Conservation (phyloP, 2,797 vertebrate genomes). For the Pachyuromys duprasi region DNA sequence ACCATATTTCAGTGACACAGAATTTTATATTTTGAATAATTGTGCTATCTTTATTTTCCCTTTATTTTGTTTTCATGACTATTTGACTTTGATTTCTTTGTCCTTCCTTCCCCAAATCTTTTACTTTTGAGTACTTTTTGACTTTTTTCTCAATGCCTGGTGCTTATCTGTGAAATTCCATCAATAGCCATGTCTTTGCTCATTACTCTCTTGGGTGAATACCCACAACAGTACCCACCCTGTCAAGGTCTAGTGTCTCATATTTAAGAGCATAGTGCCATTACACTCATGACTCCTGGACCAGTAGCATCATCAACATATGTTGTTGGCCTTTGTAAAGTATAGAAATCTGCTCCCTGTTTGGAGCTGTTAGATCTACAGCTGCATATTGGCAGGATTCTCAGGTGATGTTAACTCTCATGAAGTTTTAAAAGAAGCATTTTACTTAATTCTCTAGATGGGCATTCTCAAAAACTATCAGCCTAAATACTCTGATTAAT, state of each 20-base stretch:
- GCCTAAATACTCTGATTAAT: not conserved
- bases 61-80: not conserved
- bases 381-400: not conserved
- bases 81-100: not conserved
- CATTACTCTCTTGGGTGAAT: not conserved
- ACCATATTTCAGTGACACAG: not conserved
- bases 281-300: not conserved
- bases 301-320: not conserved
- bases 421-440: not conserved
- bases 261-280: not conserved
- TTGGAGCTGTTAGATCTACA: not conserved
- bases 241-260: not conserved
- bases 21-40: not conserved
- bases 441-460: not conserved
- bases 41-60: not conserved
- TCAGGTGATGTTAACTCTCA: not conserved
- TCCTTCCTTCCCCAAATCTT: not conserved
- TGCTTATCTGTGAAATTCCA: not conserved
- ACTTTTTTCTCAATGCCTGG: not conserved
- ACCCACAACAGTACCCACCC: not conserved
- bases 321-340: not conserved
- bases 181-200: not conserved
- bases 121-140: not conserved
- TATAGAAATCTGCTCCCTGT: not conserved
- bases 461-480: not conserved